Evolutionary conservation across 2,113 vertebrate species (phyloP), one percentile per base, ranked within the genome.

Genomic region (Callionymus lyra): DNA sequence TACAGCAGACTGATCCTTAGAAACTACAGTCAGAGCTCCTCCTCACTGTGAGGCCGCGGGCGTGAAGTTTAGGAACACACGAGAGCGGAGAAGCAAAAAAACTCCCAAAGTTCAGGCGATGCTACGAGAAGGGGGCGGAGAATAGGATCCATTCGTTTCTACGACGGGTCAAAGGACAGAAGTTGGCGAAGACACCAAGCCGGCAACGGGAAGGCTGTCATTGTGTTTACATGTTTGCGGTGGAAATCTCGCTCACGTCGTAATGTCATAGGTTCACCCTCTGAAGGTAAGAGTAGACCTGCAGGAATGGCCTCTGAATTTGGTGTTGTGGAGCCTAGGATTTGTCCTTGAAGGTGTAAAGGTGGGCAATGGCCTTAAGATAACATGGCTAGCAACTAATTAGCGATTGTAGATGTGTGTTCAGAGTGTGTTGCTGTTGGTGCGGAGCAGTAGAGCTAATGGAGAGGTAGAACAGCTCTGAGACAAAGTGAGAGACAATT

Each of bases 11-110:
- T 98, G 33, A 85, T 90, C 51, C 89, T 99, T 72, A 85, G 93
- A 84, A 92, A 98, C 84, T 98, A 97, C 82, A 89, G 90, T 68
- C 95, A 98, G 86, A 99, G 95, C 76, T 99, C 95, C 53, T 99
- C 95, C 56, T 99, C 95, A 3, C 85, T 99, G 89, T 99, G 89
- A 98, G 81, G 61, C 34, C 31, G 36, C 33, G 37, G n/a, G 6
- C n/a, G 31, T 50, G 27, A 10, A 34, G 34, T 9, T 4, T 6
- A 31, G 49, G n/a, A n/a, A n/a, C n/a, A n/a, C n/a, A n/a, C 19
- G 13, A 39, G 12, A 1, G 16, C 44, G n/a, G 12, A 37, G 16
- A 16, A 51, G 35, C 44, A 50, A 50, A n/a, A 27, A 27, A 4
- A 8, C 21, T 27, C 21, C 21, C 4, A 27, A 32, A 46, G 47